Percentiles rank a stretch among this genome's conserved stretches.
Conservation (phyloP, 2,113 vertebrate genomes). For the Passerina amoena region DNA sequence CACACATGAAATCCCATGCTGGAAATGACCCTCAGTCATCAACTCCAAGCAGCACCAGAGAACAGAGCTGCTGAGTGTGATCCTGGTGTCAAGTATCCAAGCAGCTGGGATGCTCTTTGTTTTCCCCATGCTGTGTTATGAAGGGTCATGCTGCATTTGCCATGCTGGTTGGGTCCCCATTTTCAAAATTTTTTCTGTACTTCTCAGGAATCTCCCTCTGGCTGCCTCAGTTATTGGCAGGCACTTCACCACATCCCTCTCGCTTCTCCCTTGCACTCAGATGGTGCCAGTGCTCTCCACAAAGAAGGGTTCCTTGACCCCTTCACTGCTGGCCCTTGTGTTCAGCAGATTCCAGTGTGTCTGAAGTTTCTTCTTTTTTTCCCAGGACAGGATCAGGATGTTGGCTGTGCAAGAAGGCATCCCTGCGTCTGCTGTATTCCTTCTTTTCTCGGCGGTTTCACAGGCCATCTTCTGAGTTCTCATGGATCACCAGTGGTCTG, state of each 20-base stretch:
- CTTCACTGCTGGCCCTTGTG: not conserved
- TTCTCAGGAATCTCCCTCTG: slow-evolving; percentile 56
- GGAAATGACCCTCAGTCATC: slow-evolving; percentile 35
- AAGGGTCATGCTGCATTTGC: slow-evolving; percentile 58
- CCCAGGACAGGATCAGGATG: not conserved
- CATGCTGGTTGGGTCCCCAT: slow-evolving; percentile 24
- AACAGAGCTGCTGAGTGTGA: not conserved
- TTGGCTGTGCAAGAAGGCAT: not conserved
- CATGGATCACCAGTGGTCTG: not conserved
- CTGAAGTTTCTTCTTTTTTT: not conserved
- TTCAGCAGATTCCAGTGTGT: not conserved
- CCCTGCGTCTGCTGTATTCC: not conserved
- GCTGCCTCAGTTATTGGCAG: not conserved
- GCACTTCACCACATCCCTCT: not conserved
- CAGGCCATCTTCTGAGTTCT: not conserved
- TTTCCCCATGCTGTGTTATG: slow-evolving; percentile 43
- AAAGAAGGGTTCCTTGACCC: not conserved
- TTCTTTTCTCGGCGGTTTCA: not conserved
- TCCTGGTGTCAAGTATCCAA: slow-evolving; percentile 24
- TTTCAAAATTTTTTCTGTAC: slow-evolving; percentile 58
- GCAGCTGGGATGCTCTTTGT: slow-evolving; percentile 60
- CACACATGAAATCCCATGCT: slow-evolving; percentile 14
- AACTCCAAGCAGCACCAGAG: not conserved
- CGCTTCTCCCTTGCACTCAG: not conserved
- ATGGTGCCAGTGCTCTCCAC: not conserved